Percentiles rank a stretch among this genome's conserved stretches.
These are phyloP conservation scores for Ophioderma brevispina DNA, from an alignment of 35 echinoderm and acorn worm species.

Conservation along the genomic window DNA sequence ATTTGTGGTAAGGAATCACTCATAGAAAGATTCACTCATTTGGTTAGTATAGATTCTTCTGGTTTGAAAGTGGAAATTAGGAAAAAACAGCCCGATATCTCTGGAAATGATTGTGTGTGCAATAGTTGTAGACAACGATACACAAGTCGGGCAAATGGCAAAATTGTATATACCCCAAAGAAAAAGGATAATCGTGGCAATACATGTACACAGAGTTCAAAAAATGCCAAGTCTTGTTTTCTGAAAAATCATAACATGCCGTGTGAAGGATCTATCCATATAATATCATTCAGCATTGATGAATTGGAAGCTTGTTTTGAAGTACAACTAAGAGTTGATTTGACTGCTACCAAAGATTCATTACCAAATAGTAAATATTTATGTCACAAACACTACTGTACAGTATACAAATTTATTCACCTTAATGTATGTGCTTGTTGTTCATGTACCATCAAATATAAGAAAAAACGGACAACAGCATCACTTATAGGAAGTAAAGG, in stretches of 20 bases:
- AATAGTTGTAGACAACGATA: background rate
- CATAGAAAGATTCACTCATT: background rate
- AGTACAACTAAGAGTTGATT: background rate
- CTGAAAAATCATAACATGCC: background rate
- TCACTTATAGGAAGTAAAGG: background rate
- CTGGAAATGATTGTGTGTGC: background rate
- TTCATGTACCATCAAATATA: background rate
- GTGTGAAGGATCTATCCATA: background rate
- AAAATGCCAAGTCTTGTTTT: no score
- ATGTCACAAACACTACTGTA: background rate
- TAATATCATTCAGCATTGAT: background rate
- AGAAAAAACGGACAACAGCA: background rate
- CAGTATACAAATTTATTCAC: background rate
- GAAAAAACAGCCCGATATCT: background rate
- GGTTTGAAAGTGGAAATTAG: background rate
- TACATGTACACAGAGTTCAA: no score
- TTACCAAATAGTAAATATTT: background rate
- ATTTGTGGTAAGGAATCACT: background rate
- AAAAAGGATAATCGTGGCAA: no score
- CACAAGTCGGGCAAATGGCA: background rate
- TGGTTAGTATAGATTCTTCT: background rate
- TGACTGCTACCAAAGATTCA: background rate
- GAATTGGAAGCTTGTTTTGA: background rate
- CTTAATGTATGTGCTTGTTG: background rate
- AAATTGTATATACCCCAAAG: background rate